Base-by-base conservation (phyloP, 2,113 vertebrate species). In the Micronycteris hirsuta region DNA sequence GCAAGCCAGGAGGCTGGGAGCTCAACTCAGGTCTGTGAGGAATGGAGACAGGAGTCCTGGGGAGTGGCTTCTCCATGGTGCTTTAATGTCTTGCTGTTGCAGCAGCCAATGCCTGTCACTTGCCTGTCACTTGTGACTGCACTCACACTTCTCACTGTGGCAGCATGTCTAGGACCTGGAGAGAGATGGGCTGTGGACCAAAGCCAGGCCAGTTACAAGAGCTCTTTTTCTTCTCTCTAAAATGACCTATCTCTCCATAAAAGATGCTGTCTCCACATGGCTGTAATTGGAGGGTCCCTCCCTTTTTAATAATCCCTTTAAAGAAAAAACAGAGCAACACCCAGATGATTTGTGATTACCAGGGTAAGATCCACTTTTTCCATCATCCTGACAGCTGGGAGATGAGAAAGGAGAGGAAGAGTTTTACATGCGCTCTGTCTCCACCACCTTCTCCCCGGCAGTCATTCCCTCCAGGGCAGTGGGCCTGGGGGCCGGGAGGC, bases 271-370 rank as follows among this genome's bases (percentile, higher is more conserved):
- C 38, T 86, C 68, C 49, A 63, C 11, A 2, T 63, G 83, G 49
- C 52, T 3, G 0, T 68, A 38, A 89, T n/a, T 70, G 49, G n/a
- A 80, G 15, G 56, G 3, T 4, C 22, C 84, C 49, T 92, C 92
- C 89, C 83, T 93, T 94, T 94, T 77, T 73, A 93, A 89, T 93
- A 91, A 89, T 78, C 36, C n/a, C 89, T 92, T 94, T 41, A 84
- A 87, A 80, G 74, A 74, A 87, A 95, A 78, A 41, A 41, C n/a
- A 36, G 80, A 88, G 76, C 38, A 84, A 95, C 24, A 38, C 61
- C 68, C n/a, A 0, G 28, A 49, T 95, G 83, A 61, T 78, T 86
- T 93, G 86, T 80, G 74, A 91, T 84, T 9, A 67, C 12, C 10
- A 33, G 54, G 38, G 10, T 78, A 28, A 89, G 36, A 91, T 52